These are phyloP conservation scores for Leptinotarsa lineolata DNA, from an alignment of 1,140 invertebrate genomes.

Conservation along the genomic window DNA sequence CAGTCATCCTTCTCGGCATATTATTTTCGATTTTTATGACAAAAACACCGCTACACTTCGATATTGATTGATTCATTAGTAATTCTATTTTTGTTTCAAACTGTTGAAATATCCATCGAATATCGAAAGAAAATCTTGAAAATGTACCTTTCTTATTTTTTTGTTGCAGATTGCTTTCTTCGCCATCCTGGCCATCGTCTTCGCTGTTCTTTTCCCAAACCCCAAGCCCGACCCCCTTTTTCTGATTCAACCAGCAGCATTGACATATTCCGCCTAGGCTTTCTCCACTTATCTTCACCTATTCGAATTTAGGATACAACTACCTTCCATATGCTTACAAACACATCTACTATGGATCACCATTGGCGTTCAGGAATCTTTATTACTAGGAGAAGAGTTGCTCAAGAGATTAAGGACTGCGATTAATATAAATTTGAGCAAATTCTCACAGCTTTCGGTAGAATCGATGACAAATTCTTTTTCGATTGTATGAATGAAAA, in stretches of 20 bases:
- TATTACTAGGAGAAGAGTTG: neutral
- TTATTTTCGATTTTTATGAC: no score
- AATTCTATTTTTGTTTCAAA: no score
- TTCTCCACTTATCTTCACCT: slow-evolving; percentile 11
- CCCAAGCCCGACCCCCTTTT: slow-evolving; percentile 48
- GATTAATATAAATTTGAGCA: slow-evolving; percentile 20
- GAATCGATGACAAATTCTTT: slow-evolving; percentile 6
- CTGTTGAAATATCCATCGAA: no score
- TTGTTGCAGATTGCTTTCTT: slow-evolving; percentile 50
- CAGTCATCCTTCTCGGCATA: no score
- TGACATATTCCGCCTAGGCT: neutral
- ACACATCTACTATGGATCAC: slow-evolving; percentile 19
- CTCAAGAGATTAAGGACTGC: slow-evolving; percentile 11
- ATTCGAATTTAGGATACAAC: slow-evolving; percentile 26
- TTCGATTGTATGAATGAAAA: neutral
- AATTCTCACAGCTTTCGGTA: slow-evolving; percentile 2
- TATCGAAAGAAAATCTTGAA: no score
- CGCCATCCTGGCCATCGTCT: slow-evolving; percentile 58
- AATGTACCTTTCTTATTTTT: slow-evolving; percentile 10
- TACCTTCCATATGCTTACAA: slow-evolving; percentile 19
- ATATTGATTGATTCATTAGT: no score
- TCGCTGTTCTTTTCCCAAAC: slow-evolving; percentile 50
- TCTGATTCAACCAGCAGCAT: neutral
- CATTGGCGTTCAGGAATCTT: slow-evolving; percentile 19
- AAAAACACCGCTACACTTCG: no score